Percentiles rank a stretch among this genome's conserved stretches.
Conservation (phyloP, 2,797 vertebrate genomes). For the Anniella stebbinsi region DNA sequence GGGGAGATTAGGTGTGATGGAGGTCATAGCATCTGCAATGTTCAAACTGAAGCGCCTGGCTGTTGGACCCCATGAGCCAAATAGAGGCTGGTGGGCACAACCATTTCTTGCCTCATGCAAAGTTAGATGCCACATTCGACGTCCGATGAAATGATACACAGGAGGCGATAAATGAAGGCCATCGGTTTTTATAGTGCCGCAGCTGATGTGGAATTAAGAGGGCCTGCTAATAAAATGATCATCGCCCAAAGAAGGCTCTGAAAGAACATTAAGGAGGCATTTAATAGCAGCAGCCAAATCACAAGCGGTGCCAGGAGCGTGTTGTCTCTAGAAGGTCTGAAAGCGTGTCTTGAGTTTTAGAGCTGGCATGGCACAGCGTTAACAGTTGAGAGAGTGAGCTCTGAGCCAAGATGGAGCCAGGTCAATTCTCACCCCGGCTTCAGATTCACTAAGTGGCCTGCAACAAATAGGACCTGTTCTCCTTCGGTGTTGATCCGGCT, state of each 20-base stretch:
- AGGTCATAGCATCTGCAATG: too few relatives aligned
- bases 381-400: neutral
- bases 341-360: neutral
- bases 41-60: too few relatives aligned
- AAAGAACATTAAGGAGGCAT: neutral
- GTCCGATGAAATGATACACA: too few relatives aligned
- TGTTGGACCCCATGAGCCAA: neutral
- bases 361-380: too few relatives aligned
- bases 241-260: slow-evolving; percentile 21
- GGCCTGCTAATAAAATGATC: slow-evolving; percentile 48
- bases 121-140: neutral
- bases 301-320: neutral
- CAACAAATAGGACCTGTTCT: too few relatives aligned
- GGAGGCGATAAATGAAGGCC: slow-evolving; percentile 7
- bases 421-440: neutral
- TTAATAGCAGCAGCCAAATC: neutral
- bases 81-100: rapidly evolving
- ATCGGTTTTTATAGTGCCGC: slow-evolving; percentile 43
- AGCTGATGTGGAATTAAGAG: slow-evolving; percentile 34
- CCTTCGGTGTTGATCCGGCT: too few relatives aligned
- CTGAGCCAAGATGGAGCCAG: neutral
- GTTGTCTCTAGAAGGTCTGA: neutral
- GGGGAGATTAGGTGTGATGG: too few relatives aligned
- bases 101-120: too few relatives aligned
- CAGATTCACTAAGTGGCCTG: too few relatives aligned